phyloP scores from a whole-genome alignment of 2,113 vertebrate genomes.

The Pseudorhombus dupliciocellatus region DNA sequence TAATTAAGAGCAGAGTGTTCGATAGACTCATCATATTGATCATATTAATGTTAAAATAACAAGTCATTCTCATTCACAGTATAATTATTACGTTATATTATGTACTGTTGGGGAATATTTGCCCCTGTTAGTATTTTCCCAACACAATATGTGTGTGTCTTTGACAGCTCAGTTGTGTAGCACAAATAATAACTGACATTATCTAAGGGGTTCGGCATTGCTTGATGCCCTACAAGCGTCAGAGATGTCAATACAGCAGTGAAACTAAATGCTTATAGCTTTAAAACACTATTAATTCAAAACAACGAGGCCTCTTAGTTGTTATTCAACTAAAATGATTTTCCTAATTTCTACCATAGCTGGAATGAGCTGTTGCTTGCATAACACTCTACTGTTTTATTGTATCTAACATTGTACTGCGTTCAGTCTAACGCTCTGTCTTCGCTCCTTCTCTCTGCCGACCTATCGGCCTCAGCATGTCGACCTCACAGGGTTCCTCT shows the following conservation, averaged over 20 bases:
- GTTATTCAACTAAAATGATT: background rate
- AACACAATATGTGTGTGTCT: background rate
- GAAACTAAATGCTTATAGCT: slow-evolving; percentile 22
- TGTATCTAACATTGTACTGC: background rate
- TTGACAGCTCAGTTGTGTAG: background rate
- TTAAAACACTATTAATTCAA: background rate
- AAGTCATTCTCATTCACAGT: background rate
- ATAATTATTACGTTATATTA: too few species aligned
- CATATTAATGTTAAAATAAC: too few species aligned
- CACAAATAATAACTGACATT: background rate
- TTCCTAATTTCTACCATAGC: background rate
- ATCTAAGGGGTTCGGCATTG: too few species aligned
- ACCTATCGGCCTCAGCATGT: slow-evolving; percentile 25
- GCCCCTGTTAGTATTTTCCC: background rate
- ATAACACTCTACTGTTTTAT: background rate
- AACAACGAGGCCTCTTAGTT: background rate
- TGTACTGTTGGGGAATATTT: too few species aligned
- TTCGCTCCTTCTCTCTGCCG: slow-evolving; percentile 11
- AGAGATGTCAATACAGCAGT: slow-evolving; percentile 51
- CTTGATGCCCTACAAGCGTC: background rate
- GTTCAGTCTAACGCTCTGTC: background rate
- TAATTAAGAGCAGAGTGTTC: background rate
- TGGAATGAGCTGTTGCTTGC: background rate
- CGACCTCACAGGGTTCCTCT: slow-evolving; percentile 44
- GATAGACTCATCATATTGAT: too few species aligned